Evolutionary conservation across 2,888 invertebrate genomes (phyloP), one percentile per base, ranked within the genome.

Genomic region (Ectobius pallidus): DNA sequence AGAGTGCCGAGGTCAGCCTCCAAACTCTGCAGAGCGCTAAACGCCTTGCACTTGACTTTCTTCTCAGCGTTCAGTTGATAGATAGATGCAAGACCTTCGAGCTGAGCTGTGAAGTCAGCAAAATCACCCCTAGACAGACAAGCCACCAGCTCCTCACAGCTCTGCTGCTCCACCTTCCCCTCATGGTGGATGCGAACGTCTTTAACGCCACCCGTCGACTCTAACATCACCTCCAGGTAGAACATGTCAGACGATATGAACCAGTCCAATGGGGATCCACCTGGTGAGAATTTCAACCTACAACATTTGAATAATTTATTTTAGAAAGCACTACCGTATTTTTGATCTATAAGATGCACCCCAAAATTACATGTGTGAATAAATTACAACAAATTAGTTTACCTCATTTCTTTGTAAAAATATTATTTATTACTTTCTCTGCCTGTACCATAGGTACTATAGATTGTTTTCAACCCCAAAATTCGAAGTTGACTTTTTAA

Each of bases 231-330:
- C 86, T 97, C 96, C 78, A 97, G 87, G 82, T 95, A 96, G 83
- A 97, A 97, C 96, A 97, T 96, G 81, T 97, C 97, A 0, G 96
- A 96, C 49, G 95, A 96, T 82, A 97, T 96, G 81, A 96, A 96
- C 75, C 95, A 87, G 80, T 92, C 92, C 4, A 91, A 90, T 58
- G 92, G 92, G 65, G 92, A 90, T 73, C 91, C 89, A 70, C 93
- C 94, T 75, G 93, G 92, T 80, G 93, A 92, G 83, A 96, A 95
- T 82, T 96, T 95, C 71, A 96, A 86, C 46, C 93, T 93, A 83
- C 63, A 82, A 83, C 61, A 71, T 73, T 7, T 34, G 11, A 34
- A 11, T 34, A 34, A n/a, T n/a, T 34, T 34, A 34, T 11, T 34
- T 34, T 34, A 34, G 34, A 11, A 34, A 34, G 6, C 6, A 34